A percentile compares a stretch with the other conserved stretches of the same genome.
These are phyloP conservation scores for Pentamera pediparva DNA, from an alignment of 53 echinoderm and acorn worm genomes.

Conservation along the genomic window DNA sequence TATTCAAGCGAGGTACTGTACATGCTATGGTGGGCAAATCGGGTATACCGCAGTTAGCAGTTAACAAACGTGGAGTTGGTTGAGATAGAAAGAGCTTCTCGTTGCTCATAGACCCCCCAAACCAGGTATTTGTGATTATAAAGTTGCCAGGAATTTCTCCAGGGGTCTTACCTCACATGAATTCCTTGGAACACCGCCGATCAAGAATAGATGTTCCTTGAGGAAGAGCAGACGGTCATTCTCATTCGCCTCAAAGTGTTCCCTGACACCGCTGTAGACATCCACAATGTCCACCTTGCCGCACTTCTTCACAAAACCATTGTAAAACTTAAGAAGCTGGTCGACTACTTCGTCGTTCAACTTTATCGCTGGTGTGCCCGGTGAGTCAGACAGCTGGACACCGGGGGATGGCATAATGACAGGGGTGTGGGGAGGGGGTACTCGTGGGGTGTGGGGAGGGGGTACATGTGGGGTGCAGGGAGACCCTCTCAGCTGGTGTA, in stretches of 20 bases:
- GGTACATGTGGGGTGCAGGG: background rate
- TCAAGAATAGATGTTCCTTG: conserved; percentile 26
- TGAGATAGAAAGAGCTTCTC: too few relatives aligned
- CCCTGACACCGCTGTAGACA: conserved; percentile 36
- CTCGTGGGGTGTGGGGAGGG: background rate
- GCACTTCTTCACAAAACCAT: conserved; percentile 59
- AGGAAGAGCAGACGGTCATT: background rate
- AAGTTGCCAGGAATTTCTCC: background rate
- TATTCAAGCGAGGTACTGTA: too few relatives aligned
- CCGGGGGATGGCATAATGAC: too few relatives aligned
- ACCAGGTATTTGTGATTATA: too few relatives aligned
- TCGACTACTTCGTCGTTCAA: background rate
- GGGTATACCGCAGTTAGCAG: too few relatives aligned
- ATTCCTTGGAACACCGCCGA: conserved; percentile 51
- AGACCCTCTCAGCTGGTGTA: background rate
- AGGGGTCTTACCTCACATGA: conserved; percentile 54
- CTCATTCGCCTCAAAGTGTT: background rate
- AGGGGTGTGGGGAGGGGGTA: too few relatives aligned
- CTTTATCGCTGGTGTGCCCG: background rate
- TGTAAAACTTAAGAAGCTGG: conserved; percentile 33
- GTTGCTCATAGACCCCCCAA: too few relatives aligned
- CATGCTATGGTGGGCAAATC: too few relatives aligned
- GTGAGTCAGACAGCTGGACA: background rate
- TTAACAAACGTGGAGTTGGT: too few relatives aligned
- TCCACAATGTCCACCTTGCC: conserved; percentile 64